Base-by-base conservation (phyloP, 2,888 invertebrate genomes). In the Busseola fusca region DNA sequence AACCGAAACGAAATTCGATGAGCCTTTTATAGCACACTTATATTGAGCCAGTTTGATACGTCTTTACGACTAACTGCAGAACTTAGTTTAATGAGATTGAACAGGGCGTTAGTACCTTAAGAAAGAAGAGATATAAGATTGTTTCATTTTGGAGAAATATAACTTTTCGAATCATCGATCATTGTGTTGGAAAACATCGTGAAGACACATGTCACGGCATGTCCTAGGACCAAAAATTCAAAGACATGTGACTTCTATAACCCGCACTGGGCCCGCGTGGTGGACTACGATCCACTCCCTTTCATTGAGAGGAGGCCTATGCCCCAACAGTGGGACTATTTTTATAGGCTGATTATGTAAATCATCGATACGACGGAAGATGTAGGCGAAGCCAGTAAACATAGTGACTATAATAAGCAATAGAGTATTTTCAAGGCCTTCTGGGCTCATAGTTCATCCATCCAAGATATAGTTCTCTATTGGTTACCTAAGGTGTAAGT, bases 391-490 rank as follows among this genome's bases (percentile, higher is more conserved):
- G 9, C 14, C 25, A 62, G 6, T 16, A 21, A 9, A 21, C 25
- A 4, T 30, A 34, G 42, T 14, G 30, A 34, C 9, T 45, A 14
- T 48, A 57, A n/a, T 45, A 67, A 27, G 40, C 7, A n/a, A 45
- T n/a, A 27, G n/a, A 21, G 10, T 25, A 3, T 57, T 14, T 40
- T 37, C 56, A 69, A 62, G 60, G 76, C 16, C 37, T 27, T 57
- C 2, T 50, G 34, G 42, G 27, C 27, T 40, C 40, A 25, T 3
- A 75, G 76, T 58, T 66, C 42, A 64, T 64, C 59, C 50, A 34
- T 66, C 64, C 71, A 75, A 75, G 70, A 75, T 79, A 27, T 56
- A 56, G 3, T n/a, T 30, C n/a, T 64, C 9, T 62, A 50, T 62
- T 58, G 40, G 48, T 68, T 45, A 27, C 9, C n/a, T 27, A 62